Evolutionary conservation across 2,888 invertebrate genomes (phyloP), one percentile per base, ranked within the genome.

Genomic region (Orthosia gothica): DNA sequence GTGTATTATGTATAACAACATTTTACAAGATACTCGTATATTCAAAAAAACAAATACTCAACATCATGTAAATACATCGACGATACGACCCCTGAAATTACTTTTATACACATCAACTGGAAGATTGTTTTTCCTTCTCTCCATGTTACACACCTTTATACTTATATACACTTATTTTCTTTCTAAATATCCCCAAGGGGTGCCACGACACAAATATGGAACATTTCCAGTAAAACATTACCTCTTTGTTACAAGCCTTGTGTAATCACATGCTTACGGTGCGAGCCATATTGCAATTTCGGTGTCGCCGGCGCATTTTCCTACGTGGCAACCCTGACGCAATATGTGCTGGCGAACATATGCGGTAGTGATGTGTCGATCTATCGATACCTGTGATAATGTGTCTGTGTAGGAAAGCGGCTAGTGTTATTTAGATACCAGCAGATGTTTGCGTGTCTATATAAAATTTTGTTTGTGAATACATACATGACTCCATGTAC

Each of bases 271-370:
- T 91, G 92, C 90, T 93, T 91, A 91, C 89, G 79, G 87, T 88
- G 86, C 88, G 86, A 87, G 89, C 89, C 86, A 92, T 93, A 94
- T 94, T 94, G 94, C 94, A 92, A 90, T 92, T 92, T 92, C 77
- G 86, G 89, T 90, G 91, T 92, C 90, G 88, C 90, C 87, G 80
- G 88, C 87, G 89, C 88, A 90, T 88, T 92, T 92, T 90, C 88
- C 88, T 82, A 88, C 86, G 83, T 83, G 75, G 83, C 77, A 83
- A 68, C 85, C 85, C 78, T 80, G 84, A 88, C 86, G 86, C 84
- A 88, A 90, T 88, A 89, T 89, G 84, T 74, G 79, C 74, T 64
- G 68, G 55, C 74, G 76, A 85, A 83, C 76, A 85, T 80, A 78
- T 75, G 81, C 63, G n/a, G 66, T 87, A 87, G 87, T 87, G 87